Percentiles rank a stretch among this genome's conserved stretches.
These are phyloP conservation scores for Drosophila punjabiensis DNA, from an alignment of 1,140 invertebrate species.

Conservation along the genomic window DNA sequence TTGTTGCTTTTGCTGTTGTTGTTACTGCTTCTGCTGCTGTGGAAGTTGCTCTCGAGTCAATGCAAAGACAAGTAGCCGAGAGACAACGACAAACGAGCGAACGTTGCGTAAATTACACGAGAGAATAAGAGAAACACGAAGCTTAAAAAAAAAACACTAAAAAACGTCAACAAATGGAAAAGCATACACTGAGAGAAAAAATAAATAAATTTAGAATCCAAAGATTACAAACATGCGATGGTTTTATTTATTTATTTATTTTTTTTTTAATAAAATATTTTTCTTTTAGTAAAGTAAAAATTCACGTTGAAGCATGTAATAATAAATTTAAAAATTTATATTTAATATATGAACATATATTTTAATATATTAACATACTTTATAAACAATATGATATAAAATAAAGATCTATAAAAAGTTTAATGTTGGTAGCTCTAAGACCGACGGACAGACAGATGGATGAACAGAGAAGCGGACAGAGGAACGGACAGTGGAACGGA, in stretches of 20 bases:
- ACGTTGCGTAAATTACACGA: conserved; percentile 78
- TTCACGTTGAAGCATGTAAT: no score
- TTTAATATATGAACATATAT: no score
- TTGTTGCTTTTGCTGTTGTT: conserved; percentile 27
- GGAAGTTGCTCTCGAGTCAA: conserved; percentile 62
- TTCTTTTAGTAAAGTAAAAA: neutral
- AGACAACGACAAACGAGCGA: conserved; percentile 75
- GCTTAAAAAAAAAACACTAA: conserved; percentile 35
- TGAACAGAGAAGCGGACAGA: neutral
- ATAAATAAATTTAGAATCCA: no score
- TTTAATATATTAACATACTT: neutral
- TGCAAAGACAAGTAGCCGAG: conserved; percentile 71
- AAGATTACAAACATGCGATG: no score
- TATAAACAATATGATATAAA: no score
- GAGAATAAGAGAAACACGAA: conserved; percentile 51
- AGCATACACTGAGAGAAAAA: conserved; percentile 12
- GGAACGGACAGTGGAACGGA: neutral
- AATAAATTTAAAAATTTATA: no score
- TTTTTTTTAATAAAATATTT: no score
- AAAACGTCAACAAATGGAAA: conserved; percentile 41
- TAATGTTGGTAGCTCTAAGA: no score
- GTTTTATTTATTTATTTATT: no score
- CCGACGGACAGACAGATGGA: neutral
- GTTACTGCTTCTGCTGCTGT: conserved; percentile 22
- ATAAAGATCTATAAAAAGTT: no score